A percentile compares a stretch with the other conserved stretches of the same genome.
phyloP scores from a whole-genome alignment of 2,888 invertebrate species.

The Eubasilissa splendida region DNA sequence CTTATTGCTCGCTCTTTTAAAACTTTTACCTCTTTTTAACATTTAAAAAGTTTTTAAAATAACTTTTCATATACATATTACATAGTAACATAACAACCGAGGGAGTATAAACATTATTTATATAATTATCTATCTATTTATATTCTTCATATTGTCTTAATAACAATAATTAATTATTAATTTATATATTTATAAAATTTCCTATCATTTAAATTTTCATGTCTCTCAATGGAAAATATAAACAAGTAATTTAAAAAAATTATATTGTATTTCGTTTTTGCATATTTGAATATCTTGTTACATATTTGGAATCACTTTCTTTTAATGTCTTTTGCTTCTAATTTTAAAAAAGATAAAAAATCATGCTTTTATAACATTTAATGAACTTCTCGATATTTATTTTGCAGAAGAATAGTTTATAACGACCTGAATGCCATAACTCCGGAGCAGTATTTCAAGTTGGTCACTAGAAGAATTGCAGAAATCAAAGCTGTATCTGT shows the following conservation, averaged over 20 bases:
- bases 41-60: too few species aligned
- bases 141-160: not conserved
- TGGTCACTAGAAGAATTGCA: constrained; percentile 89
- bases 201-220: constrained; percentile 4
- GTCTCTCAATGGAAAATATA: constrained; percentile 24
- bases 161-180: not conserved
- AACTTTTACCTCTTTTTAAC: too few species aligned
- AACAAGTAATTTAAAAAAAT: constrained; percentile 23
- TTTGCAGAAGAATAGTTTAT: constrained; percentile 88
- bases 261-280: constrained; percentile 9
- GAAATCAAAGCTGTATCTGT: constrained; percentile 93
- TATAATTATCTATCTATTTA: too few species aligned
- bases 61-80: too few species aligned
- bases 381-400: not conserved
- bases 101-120: too few species aligned
- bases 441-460: constrained; percentile 95
- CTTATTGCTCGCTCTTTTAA: too few species aligned
- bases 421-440: constrained; percentile 92
- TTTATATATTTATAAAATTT: constrained; percentile 3
- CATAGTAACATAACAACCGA: too few species aligned
- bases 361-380: not conserved
- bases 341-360: not conserved
- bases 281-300: not conserved
- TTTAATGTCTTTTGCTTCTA: not conserved
- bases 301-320: not conserved